phyloP scores from a whole-genome alignment of 2,888 invertebrate genomes.

The Nycteola revayana region DNA sequence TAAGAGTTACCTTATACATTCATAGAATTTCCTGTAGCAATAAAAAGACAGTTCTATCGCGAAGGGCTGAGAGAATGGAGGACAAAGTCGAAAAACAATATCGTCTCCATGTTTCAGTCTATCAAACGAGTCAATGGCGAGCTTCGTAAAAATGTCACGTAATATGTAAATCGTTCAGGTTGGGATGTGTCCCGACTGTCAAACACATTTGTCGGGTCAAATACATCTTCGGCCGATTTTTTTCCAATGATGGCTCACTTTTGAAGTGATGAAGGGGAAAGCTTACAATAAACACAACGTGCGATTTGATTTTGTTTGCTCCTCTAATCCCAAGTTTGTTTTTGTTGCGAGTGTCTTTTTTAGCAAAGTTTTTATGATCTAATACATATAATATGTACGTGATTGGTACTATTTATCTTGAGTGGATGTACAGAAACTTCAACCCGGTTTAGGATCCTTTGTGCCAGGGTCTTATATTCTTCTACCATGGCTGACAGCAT shows the following conservation, averaged over 20 bases:
- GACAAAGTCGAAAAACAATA: conserved; percentile 72
- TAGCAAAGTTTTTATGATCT: too few species aligned
- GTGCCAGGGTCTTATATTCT: too few species aligned
- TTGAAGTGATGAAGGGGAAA: conserved; percentile 47
- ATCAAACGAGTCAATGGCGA: conserved; percentile 74
- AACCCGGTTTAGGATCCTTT: too few species aligned
- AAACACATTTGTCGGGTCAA: conserved; percentile 63
- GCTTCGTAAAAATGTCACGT: conserved; percentile 77
- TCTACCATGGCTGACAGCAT: too few species aligned
- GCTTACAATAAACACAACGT: conserved; percentile 28
- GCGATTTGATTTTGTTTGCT: too few species aligned
- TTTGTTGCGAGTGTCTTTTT: too few species aligned
- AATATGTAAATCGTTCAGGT: conserved; percentile 80
- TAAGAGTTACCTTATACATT: conserved; percentile 40
- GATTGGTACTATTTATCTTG: too few species aligned
- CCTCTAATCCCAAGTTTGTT: too few species aligned
- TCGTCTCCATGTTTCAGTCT: conserved; percentile 74
- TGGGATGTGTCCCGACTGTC: conserved; percentile 77
- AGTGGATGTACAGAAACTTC: too few species aligned
- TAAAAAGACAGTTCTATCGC: conserved; percentile 64
- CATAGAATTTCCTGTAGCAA: conserved; percentile 65
- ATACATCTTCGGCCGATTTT: conserved; percentile 66
- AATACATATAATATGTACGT: too few species aligned
- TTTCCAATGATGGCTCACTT: conserved; percentile 66
- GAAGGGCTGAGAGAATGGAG: conserved; percentile 52